Percentiles rank a stretch among this genome's conserved stretches.
Conservation (phyloP, 2,797 vertebrate genomes). For the Gobionotothen gibberifrons region DNA sequence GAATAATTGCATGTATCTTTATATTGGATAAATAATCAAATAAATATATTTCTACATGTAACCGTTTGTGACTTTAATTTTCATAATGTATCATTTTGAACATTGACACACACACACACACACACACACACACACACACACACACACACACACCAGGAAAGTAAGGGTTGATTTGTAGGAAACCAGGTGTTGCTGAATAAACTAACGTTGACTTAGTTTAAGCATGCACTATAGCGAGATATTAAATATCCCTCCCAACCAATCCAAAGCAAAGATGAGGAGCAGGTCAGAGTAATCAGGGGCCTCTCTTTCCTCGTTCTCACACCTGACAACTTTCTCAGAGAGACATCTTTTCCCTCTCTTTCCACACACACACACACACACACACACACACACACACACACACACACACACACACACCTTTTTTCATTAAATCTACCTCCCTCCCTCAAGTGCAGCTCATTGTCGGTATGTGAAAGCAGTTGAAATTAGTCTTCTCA, state of each 20-base stretch:
- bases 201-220: no score
- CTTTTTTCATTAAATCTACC: slow-evolving; percentile 34
- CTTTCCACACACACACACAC: slow-evolving; percentile 18
- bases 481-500: slow-evolving; percentile 35
- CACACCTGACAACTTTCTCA: slow-evolving; percentile 16
- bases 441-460: slow-evolving; percentile 45
- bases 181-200: not conserved
- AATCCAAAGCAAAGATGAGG: not conserved
- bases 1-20: slow-evolving; percentile 36
- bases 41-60: slow-evolving; percentile 58
- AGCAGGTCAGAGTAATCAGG: not conserved
- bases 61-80: slow-evolving; percentile 9
- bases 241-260: no score
- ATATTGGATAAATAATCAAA: slow-evolving; percentile 44
- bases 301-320: slow-evolving; percentile 30
- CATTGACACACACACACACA: no score
- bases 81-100: no score
- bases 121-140: no score
- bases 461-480: slow-evolving; percentile 56
- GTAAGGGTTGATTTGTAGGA: not conserved
- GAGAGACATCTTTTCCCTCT: not conserved
- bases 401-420: slow-evolving; percentile 33
- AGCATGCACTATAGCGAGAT: no score
- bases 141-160: no score
- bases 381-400: slow-evolving; percentile 32